Conservation (phyloP, 2,888 invertebrate species). For the Cryptus viduatorius region DNA sequence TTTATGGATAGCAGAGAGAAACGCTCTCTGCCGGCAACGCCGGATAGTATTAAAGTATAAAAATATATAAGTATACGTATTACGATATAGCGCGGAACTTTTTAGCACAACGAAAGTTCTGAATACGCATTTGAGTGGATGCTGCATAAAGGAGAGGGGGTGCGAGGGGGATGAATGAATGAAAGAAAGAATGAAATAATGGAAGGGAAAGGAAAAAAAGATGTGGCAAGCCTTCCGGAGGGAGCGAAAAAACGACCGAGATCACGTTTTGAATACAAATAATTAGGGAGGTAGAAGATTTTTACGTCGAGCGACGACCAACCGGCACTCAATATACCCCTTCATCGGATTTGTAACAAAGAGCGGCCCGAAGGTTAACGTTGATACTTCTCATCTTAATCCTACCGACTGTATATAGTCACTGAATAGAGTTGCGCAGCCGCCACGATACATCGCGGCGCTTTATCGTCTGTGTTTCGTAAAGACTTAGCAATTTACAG, state of each 20-base stretch:
- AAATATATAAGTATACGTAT: constrained; percentile 37
- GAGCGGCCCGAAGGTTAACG: constrained; percentile 9
- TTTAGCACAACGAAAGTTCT: constrained; percentile 64
- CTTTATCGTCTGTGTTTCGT: not conserved
- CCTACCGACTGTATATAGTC: not conserved
- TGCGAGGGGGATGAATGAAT: constrained; percentile 13
- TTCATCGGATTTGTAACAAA: constrained; percentile 9
- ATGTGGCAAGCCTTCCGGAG: constrained; percentile 36
- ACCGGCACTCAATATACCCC: not conserved
- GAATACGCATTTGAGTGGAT: constrained; percentile 71
- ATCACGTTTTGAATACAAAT: constrained; percentile 71
- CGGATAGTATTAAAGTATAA: constrained; percentile 47
- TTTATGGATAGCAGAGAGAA: constrained; percentile 70
- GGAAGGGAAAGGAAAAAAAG: constrained; percentile 22
- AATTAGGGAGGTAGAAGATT: constrained; percentile 65
- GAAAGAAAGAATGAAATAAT: constrained; percentile 17
- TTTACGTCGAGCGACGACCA: constrained; percentile 29
- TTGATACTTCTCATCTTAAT: not conserved
- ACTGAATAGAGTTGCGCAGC: not conserved
- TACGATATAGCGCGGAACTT: constrained; percentile 45
- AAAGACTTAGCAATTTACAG: not conserved
- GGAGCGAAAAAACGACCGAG: constrained; percentile 46
- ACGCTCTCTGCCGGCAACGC: constrained; percentile 27
- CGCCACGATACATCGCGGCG: no score
- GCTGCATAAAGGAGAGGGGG: constrained; percentile 41